These are phyloP conservation scores for Mormoops blainvillei DNA, from an alignment of 2,113 vertebrate genomes.

Conservation along the genomic window DNA sequence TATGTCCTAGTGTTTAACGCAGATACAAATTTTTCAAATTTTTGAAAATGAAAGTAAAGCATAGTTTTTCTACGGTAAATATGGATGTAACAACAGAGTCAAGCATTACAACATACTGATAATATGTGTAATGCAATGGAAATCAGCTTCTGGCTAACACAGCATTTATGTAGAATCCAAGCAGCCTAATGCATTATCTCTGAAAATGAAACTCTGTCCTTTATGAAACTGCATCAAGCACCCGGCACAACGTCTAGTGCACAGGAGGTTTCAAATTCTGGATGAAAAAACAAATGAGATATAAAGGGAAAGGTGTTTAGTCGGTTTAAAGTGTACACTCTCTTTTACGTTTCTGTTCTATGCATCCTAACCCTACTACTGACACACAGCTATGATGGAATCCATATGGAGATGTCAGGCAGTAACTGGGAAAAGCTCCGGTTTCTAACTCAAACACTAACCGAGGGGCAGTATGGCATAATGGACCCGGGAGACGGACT, in stretches of 20 bases:
- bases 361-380: neutral
- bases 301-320: neutral
- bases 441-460: neutral
- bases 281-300: neutral
- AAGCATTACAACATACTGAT: neutral
- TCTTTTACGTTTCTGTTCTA: neutral
- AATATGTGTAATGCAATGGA: neutral
- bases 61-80: neutral
- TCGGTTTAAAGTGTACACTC: neutral
- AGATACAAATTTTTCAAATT: neutral
- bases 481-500: neutral
- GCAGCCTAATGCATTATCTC: neutral
- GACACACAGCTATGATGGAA: neutral
- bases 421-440: neutral
- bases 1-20: neutral
- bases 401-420: neutral
- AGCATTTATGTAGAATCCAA: neutral
- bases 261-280: neutral
- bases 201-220: neutral
- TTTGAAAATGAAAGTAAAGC: neutral
- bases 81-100: neutral
- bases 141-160: neutral
- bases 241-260: neutral
- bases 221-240: neutral
- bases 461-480: neutral